These are phyloP conservation scores for Celastrina argiolus DNA, from an alignment of 2,888 invertebrate species.

Conservation along the genomic window DNA sequence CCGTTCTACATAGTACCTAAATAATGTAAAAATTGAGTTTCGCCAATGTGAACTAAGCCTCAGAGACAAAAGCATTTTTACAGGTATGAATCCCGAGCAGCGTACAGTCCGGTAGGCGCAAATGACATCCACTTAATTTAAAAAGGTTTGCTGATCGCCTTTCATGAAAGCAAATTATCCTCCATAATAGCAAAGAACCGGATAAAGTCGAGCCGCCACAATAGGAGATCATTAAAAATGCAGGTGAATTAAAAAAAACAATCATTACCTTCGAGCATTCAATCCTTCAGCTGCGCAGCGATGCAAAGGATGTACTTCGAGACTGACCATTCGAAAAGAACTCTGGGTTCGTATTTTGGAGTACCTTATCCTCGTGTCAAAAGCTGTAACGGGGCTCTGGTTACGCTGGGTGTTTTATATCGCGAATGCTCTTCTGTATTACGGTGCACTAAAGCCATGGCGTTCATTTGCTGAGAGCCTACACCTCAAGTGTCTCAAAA, in stretches of 20 bases:
- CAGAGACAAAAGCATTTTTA: no score
- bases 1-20: no score
- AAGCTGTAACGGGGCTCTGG: conserved; percentile 28
- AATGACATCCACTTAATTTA: background rate
- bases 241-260: conserved; percentile 18
- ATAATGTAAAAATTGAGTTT: no score
- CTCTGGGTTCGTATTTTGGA: background rate
- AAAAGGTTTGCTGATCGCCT: background rate
- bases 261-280: conserved; percentile 16
- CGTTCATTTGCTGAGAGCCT: conserved; percentile 32
- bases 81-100: no score
- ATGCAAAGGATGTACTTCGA: conserved; percentile 19
- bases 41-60: no score
- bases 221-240: conserved; percentile 23
- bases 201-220: conserved; percentile 10
- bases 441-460: conserved; percentile 32
- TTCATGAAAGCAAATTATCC: background rate
- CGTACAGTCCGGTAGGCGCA: no score
- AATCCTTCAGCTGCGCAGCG: conserved; percentile 23
- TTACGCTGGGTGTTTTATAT: conserved; percentile 25
- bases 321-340: background rate
- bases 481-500: conserved; percentile 31
- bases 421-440: conserved; percentile 31
- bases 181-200: background rate
- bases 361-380: background rate